Base-by-base conservation (phyloP, 2,888 invertebrate genomes). In the Eucera pruinosa region DNA sequence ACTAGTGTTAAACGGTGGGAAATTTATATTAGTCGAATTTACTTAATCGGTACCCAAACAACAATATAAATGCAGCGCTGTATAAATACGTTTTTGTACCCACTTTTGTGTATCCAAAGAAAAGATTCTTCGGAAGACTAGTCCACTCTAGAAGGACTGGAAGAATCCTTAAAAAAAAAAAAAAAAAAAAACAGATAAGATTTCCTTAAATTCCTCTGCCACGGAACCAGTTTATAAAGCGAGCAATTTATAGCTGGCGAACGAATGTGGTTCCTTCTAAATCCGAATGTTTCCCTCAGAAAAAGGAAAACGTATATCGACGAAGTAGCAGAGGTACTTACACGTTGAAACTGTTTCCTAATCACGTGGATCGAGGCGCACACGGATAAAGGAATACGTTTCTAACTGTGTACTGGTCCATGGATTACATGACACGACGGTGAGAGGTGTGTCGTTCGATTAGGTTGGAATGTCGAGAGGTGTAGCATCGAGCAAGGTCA, bases 391-490 rank as follows among this genome's bases (percentile, higher is more conserved):
- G 36, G 20, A 58, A 50, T 30, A 25, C 43, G 57, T 65, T 70
- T 64, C 47, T 50, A 52, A 48, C 55, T 55, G 41, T 20, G 61
- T 43, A 30, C 15, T 9, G 72, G 54, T 50, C 23, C 60, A 48
- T 41, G 72, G 45, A 66, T 41, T 58, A 64, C 64, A 58, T 57
- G 73, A 77, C 65, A 62, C 60, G 61, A 47, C 62, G 66, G 81
- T 70, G 72, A 71, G 77, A 83, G 88, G 88, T 80, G 89, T 88
- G 86, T 86, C 87, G 81, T 82, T 79, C 89, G 88, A 89, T 89
- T 88, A 89, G 85, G 71, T 62, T 85, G 90, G 90, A 90, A 90
- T 90, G 88, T 77, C 70, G 84, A 65, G 83, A 90, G 86, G 87
- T 87, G 87, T 82, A 83, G 85, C 79, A 73, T 76, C 76, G 78